These are phyloP conservation scores for Myotis brandtii DNA, from an alignment of 2,113 vertebrate genomes.

Conservation along the genomic window DNA sequence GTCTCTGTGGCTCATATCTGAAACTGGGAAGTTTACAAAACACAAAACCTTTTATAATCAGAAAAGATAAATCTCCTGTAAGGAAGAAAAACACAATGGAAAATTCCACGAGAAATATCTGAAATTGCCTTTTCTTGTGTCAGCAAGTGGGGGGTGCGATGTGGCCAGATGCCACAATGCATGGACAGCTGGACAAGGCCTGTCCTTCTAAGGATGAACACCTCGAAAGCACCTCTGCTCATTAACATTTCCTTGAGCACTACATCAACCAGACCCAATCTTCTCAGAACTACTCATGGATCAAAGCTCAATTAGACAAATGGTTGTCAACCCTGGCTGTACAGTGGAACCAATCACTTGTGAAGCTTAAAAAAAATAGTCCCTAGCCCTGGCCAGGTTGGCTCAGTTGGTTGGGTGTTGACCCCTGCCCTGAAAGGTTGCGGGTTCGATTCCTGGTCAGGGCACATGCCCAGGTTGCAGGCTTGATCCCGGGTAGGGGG, in stretches of 20 bases:
- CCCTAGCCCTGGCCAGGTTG: no score
- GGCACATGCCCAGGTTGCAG: not conserved
- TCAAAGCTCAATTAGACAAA: not conserved
- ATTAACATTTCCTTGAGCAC: not conserved
- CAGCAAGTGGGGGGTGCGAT: not conserved
- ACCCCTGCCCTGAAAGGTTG: no score
- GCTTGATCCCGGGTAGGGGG: not conserved
- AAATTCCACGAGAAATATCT: not conserved
- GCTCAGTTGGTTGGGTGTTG: no score
- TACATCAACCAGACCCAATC: not conserved
- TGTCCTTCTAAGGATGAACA: not conserved
- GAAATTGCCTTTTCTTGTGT: not conserved
- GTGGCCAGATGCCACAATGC: not conserved
- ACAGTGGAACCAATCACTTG: not conserved
- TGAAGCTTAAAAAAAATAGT: not conserved
- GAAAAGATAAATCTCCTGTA: not conserved
- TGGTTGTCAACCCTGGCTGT: not conserved
- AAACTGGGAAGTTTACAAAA: constrained; percentile 30
- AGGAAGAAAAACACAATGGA: not conserved
- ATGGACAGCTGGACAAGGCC: not conserved
- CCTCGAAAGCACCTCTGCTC: not conserved
- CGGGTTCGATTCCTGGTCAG: no score
- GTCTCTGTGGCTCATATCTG: not conserved
- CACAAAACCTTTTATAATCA: not conserved
- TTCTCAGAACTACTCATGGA: not conserved